phyloP scores from a whole-genome alignment of 2,797 vertebrate species.

The Valencia hispanica region DNA sequence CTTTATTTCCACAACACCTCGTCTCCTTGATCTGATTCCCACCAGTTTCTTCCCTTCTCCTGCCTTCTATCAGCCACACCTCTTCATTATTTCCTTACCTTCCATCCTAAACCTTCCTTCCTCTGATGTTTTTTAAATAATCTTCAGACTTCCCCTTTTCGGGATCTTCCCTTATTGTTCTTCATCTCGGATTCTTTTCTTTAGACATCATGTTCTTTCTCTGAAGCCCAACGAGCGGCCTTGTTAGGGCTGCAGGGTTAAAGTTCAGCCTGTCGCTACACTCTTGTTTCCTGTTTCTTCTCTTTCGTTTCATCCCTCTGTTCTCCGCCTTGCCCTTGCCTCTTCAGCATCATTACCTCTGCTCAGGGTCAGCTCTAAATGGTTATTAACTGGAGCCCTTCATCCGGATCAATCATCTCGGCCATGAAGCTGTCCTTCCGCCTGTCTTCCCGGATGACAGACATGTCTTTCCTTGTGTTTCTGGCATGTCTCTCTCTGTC shows the following conservation, averaged over 20 bases:
- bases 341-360: constrained; percentile 51
- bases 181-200: not conserved
- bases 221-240: not conserved
- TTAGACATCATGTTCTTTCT: not conserved
- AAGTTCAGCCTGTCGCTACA: not conserved
- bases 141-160: not conserved
- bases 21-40: no score
- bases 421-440: not conserved
- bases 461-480: constrained; percentile 30
- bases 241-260: not conserved
- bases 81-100: not conserved
- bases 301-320: no score
- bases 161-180: no score
- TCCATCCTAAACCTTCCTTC: no score
- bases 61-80: not conserved
- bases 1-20: not conserved
- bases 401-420: not conserved
- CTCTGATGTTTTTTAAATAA: not conserved
- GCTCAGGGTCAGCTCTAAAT: constrained; percentile 52
- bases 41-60: not conserved
- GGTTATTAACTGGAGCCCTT: constrained; percentile 49
- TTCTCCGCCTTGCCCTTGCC: not conserved
- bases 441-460: not conserved
- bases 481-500: constrained; percentile 15
- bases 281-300: not conserved